Evolutionary conservation across 2,113 vertebrate species (phyloP).

Genomic region (Saguinus midas): DNA sequence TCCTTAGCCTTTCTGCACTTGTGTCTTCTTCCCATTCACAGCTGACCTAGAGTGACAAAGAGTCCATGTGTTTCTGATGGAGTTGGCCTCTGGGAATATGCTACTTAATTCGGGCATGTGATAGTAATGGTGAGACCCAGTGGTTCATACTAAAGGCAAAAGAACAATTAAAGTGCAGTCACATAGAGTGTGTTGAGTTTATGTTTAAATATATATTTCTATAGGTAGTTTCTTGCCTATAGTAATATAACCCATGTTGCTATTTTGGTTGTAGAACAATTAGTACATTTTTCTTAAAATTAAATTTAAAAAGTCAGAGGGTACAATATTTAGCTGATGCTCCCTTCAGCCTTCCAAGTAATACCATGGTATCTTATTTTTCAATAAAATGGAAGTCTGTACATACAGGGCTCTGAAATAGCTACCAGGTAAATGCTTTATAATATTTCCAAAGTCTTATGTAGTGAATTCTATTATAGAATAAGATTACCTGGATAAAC

Average conservation of each 20-base stretch:
- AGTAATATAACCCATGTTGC: not conserved
- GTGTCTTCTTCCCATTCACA: not conserved
- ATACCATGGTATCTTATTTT: not conserved
- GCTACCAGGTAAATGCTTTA: not conserved
- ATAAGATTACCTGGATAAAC: not conserved
- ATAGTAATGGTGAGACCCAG: slow-evolving; percentile 29
- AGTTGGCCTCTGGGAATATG: not conserved
- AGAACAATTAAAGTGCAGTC: not conserved
- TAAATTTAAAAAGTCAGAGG: not conserved
- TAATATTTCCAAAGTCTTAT: not conserved
- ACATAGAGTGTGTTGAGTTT: not conserved
- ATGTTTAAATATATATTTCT: not conserved
- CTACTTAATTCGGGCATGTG: not conserved
- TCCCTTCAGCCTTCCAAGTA: not conserved
- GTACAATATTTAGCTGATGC: not conserved
- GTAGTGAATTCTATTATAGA: not conserved
- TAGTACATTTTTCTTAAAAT: slow-evolving; percentile 1
- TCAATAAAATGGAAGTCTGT: not conserved
- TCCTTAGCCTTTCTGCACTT: not conserved
- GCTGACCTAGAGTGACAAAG: not conserved
- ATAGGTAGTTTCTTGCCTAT: rapidly evolving
- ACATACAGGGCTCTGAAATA: not conserved
- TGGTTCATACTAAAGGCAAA: not conserved
- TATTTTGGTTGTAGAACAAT: rapidly evolving
- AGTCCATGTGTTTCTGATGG: not conserved